A percentile compares a stretch with the other conserved stretches of the same genome.
Conservation (phyloP, 2,888 invertebrate species). For the Phaonia tiefii region DNA sequence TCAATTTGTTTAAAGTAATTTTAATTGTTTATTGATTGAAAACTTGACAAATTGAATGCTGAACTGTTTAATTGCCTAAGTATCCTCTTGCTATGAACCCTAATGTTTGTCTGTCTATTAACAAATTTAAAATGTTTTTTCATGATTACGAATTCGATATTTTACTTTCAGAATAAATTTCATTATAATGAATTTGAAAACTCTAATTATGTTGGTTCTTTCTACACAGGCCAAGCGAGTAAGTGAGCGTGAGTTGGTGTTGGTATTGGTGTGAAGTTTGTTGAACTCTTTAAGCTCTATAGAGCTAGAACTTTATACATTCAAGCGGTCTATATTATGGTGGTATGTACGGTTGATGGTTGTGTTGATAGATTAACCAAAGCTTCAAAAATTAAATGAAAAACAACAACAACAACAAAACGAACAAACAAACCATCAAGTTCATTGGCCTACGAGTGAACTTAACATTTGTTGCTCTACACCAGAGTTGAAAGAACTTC, state of each 20-base stretch:
- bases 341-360: neutral
- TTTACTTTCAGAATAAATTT: too few relatives aligned
- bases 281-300: constrained; percentile 51
- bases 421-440: constrained; percentile 48
- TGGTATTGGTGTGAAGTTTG: constrained; percentile 47
- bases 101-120: too few relatives aligned
- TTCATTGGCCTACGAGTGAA: constrained; percentile 65
- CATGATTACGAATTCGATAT: too few relatives aligned
- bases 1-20: too few relatives aligned
- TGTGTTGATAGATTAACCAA: constrained; percentile 45
- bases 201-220: constrained; percentile 25
- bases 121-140: too few relatives aligned
- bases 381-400: constrained; percentile 2
- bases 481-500: constrained; percentile 37
- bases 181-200: constrained; percentile 9
- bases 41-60: too few relatives aligned
- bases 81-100: too few relatives aligned
- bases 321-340: constrained; percentile 8
- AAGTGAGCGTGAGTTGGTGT: constrained; percentile 6
- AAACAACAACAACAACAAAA: constrained; percentile 2
- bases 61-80: too few relatives aligned
- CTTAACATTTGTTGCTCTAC: constrained; percentile 60
- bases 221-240: too few relatives aligned
- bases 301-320: neutral
- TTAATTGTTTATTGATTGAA: too few relatives aligned